Base-by-base conservation (phyloP, 2,797 vertebrate genomes). In the Pseudopleuronectes americanus region DNA sequence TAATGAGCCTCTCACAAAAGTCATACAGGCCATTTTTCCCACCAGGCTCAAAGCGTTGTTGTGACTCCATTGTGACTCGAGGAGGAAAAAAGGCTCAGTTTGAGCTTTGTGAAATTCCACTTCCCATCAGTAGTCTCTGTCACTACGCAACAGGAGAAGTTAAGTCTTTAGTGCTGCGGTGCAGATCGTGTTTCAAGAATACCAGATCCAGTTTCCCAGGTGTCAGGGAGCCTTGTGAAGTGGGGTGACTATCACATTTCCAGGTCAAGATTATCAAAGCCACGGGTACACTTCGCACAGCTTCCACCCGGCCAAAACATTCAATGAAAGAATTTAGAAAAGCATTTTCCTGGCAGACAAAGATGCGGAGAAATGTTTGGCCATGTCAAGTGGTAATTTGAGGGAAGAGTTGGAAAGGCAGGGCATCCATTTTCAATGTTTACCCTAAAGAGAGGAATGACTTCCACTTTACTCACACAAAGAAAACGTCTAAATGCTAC, bases 221-320 rank as follows among this genome's bases (percentile, higher is more conserved):
- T 92, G 90, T 92, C 92, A 90, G 69, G 38, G 84, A 76, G 83
- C 74, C 76, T 76, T 88, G 88, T 90, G 85, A 92, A 92, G 90
- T 85, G 74, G 83, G 84, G 64, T 62, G 78, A 79, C 76, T 80
- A 90, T 93, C 89, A 63, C 79, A 38, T 93, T 93, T 90, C 88
- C 89, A 92, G 91, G 90, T 89, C 88, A 89, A 83, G 80, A 77
- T 83, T 89, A 94, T 94, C 90, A 92, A 92, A 93, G 90, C 73
- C 12, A 66, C 60, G 77, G 71, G 81, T 79, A 88, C 80, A 87
- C 85, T 88, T 88, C 55, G 74, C 86, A 87, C 89, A 86, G 83
- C 87, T 90, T 91, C 89, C 86, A 90, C 57, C 81, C 85, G 89
- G 90, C 84, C 91, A 92, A 89, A 93, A 91, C 91, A 92, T 90